Percentiles rank a stretch among this genome's conserved stretches.
phyloP scores from a whole-genome alignment of 2,888 invertebrate species.

The Cloeon dipterum region DNA sequence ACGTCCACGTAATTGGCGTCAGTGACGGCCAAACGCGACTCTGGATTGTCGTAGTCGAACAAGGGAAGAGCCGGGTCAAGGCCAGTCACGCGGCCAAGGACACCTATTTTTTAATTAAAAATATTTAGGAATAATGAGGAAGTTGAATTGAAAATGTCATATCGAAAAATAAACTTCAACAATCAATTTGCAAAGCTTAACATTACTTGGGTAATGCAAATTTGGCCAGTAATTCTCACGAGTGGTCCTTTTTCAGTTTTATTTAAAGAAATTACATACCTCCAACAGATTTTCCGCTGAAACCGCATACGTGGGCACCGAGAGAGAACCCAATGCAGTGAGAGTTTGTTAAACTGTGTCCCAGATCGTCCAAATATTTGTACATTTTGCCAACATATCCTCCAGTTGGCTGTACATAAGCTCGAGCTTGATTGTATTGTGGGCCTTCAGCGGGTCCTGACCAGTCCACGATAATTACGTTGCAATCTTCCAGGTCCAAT shows the following conservation, averaged over 20 bases:
- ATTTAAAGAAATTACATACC: too few relatives aligned
- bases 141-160: too few relatives aligned
- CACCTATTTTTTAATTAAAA: too few relatives aligned
- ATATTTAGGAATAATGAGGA: too few relatives aligned
- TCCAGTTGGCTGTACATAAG: slow-evolving; percentile 6
- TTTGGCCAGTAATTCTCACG: too few relatives aligned
- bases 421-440: slow-evolving; percentile 10
- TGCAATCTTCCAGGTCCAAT: too few relatives aligned
- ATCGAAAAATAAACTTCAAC: too few relatives aligned
- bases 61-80: slow-evolving; percentile 8
- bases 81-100: slow-evolving; percentile 5
- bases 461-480: slow-evolving; percentile 13
- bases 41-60: slow-evolving; percentile 8
- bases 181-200: too few relatives aligned
- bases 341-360: background rate
- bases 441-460: slow-evolving; percentile 9
- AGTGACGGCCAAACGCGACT: slow-evolving; percentile 9
- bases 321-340: slow-evolving; percentile 4
- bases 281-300: background rate
- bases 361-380: background rate
- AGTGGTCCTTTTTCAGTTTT: too few relatives aligned
- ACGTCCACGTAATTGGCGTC: slow-evolving; percentile 10
- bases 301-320: slow-evolving; percentile 5
- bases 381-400: slow-evolving; percentile 3
- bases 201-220: too few relatives aligned